Percentiles rank a stretch among this genome's conserved stretches.
Evolutionary conservation across 2,797 vertebrate species (phyloP).

Genomic region (Coilia nasus): DNA sequence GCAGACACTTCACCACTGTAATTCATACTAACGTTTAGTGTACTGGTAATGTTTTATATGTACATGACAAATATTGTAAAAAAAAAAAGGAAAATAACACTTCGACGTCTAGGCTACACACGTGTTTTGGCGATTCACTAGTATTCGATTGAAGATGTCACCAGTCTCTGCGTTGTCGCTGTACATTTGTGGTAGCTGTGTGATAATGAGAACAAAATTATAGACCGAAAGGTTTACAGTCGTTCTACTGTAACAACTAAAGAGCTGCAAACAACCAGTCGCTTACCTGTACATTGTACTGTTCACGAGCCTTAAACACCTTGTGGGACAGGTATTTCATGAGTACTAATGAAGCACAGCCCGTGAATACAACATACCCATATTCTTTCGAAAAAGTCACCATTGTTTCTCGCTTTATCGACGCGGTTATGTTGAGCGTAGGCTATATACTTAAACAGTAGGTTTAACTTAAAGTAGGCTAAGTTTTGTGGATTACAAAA

Average conservation of each 20-base stretch:
- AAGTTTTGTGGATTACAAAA: neutral
- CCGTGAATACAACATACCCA: neutral
- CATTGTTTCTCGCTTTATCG: neutral
- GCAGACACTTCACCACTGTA: no score
- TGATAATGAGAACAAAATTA: neutral
- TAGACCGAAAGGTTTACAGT: neutral
- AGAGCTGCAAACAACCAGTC: neutral
- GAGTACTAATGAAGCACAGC: constrained; percentile 30
- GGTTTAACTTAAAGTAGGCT: neutral
- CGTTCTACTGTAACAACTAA: no score
- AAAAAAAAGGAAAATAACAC: neutral
- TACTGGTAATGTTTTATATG: no score
- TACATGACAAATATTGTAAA: neutral
- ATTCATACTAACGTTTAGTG: no score
- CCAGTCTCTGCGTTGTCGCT: neutral
- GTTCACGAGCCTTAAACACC: constrained; percentile 35
- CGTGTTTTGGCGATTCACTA: neutral
- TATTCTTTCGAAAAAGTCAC: constrained; percentile 12
- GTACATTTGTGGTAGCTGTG: neutral
- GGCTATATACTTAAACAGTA: neutral
- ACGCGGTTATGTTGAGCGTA: no score
- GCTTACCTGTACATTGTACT: constrained; percentile 17
- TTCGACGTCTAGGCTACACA: neutral
- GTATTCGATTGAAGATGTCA: neutral
- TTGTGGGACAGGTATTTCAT: constrained; percentile 29